Base-by-base conservation (phyloP, 1,140 invertebrate genomes). In the Neodiprion lecontei region DNA sequence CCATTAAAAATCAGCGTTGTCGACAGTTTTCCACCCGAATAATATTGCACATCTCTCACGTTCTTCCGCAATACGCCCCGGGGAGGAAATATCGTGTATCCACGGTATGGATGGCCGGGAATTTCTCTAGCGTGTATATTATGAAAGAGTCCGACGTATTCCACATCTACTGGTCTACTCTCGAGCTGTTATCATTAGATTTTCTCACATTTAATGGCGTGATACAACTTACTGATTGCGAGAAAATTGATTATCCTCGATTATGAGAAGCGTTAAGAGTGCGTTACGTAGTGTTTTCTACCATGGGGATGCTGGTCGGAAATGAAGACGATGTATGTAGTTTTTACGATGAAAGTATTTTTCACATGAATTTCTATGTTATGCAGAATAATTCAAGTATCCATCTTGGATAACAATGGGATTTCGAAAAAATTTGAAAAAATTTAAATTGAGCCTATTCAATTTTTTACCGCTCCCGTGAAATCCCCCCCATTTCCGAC, bases 1-100 rank as follows among this genome's bases (percentile, higher is more conserved):
- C 96, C 96, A 76, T 96, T 94, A 87, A 96, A 98, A 10, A 98
- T 92, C 87, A 95, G 96, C 91, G 95, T 97, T 0, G 98, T 88
- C 17, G 95, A 95, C 77, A 91, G 86, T 73, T 89, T 89, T 7
- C 90, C 87, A 1, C 91, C 92, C 0, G 89, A 85, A 82, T 90
- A 93, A 83, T 92, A 90, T 69, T 91, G 87, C 12, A 91, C 86
- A 66, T 91, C 89, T 73, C 86, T 87, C 1, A 84, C 80, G 9
- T 89, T 61, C 0, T 85, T 78, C 1, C 89, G 85, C 2, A 85
- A 77, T 75, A 85, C n/a, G 75, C 85, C 74, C 79, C 85, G 61
- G 7, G 88, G 84, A 53, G 70, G 87, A 88, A 40, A 74, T 53
- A 93, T 84, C 0, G 86, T 83, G 70, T 90, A 93, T 70, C 92